These are phyloP conservation scores for Lacerta bilineata DNA, from an alignment of 2,797 vertebrate species.

Conservation along the genomic window DNA sequence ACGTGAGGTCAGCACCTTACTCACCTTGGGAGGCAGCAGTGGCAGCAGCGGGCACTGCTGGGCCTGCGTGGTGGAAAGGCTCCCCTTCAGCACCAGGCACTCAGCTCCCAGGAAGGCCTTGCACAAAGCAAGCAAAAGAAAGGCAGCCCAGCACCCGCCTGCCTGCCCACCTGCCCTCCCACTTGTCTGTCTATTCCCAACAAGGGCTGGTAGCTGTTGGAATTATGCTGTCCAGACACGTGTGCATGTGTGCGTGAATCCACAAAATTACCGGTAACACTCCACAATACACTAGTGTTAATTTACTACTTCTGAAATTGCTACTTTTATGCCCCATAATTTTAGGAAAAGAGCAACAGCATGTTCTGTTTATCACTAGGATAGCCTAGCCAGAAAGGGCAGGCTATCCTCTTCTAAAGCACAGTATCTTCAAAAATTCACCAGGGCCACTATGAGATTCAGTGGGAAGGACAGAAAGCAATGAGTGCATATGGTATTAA, in stretches of 20 bases:
- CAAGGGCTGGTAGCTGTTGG: too few relatives aligned
- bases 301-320: background rate
- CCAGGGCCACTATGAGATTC: background rate
- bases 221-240: too few relatives aligned
- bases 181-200: too few relatives aligned
- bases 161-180: too few relatives aligned
- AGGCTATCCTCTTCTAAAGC: background rate
- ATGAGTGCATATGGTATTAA: background rate
- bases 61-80: too few relatives aligned
- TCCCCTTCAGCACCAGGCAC: too few relatives aligned
- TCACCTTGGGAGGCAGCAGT: too few relatives aligned
- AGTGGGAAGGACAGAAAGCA: conserved; percentile 8
- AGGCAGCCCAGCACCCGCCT: too few relatives aligned
- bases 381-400: background rate
- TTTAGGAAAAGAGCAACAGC: background rate
- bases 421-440: background rate
- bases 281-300: background rate
- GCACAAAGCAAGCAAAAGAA: too few relatives aligned
- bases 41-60: too few relatives aligned
- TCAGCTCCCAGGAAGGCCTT: too few relatives aligned
- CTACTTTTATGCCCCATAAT: background rate
- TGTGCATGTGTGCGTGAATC: background rate
- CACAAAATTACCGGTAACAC: background rate
- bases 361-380: background rate
- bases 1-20: too few relatives aligned